phyloP scores from a whole-genome alignment of 2,113 vertebrate species.

The Heloderma charlesbogerti region DNA sequence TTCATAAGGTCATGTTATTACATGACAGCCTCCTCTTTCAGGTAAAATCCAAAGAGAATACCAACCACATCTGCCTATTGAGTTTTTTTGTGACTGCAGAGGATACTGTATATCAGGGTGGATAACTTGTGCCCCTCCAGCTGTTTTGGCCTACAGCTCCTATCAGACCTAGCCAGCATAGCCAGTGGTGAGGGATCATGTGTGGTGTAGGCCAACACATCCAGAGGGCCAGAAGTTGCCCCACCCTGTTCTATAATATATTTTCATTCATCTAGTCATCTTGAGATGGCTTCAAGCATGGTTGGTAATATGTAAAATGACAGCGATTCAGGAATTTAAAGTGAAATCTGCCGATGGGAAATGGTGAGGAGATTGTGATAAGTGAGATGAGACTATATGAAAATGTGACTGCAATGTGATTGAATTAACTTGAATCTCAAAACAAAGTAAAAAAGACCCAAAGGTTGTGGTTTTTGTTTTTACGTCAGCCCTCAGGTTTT shows the following conservation, averaged over 20 bases:
- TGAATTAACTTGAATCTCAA: background rate
- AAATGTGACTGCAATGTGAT: background rate
- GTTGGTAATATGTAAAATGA: background rate
- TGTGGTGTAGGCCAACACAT: background rate
- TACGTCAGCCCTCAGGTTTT: background rate
- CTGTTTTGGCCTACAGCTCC: background rate
- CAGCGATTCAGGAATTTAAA: background rate
- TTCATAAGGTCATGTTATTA: background rate
- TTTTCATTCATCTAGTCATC: background rate
- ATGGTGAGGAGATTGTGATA: background rate
- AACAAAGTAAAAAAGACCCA: no score
- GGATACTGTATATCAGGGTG: background rate
- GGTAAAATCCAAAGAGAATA: background rate
- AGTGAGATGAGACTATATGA: background rate
- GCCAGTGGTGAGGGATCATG: no score
- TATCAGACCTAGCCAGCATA: no score
- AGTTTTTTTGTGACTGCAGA: background rate
- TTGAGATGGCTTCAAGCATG: background rate
- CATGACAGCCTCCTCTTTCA: background rate
- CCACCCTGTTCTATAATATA: background rate
- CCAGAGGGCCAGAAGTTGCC: background rate
- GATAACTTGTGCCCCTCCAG: background rate
- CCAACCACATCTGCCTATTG: background rate
- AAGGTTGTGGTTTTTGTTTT: no score
- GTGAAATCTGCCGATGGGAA: background rate